Base-by-base conservation (phyloP, 1,140 invertebrate species). In the Augochlora pura region DNA sequence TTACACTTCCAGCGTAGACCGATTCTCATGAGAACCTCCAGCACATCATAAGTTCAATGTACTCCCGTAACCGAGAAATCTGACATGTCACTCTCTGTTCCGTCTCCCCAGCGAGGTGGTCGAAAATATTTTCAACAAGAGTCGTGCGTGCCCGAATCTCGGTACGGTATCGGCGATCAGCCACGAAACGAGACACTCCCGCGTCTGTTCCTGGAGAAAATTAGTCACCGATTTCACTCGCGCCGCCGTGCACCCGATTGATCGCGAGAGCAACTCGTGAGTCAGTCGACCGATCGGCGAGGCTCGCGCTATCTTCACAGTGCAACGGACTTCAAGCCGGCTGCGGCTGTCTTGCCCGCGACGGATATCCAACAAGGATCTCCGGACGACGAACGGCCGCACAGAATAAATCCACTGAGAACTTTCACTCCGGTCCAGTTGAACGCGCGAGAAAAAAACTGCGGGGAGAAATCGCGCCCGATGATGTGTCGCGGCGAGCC, bases 321-420 rank as follows among this genome's bases (percentile, higher is more conserved):
- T 74, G 71, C 63, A 74, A 74, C 71, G 63, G 71, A 67, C 77
- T 80, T 67, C 62, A 80, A 65, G 71, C 62, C 70, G 69, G 49
- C 49, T 1, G 38, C 62, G 46, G 49, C 49, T 14, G 38, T 69
- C 54, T 65, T 46, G 52, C 60, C 49, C 39, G 60, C 57, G 39
- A 65, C 49, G 64, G 71, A 80, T 74, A n/a, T 66, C 49, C 66
- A 59, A 63, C 63, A 46, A n/a, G 62, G 63, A 80, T 66, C 74
- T 67, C 52, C 39, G 66, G 64, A 27, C 27, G 63, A 39, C 60
- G 60, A 74, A 70, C 39, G 42, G 25, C n/a, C n/a, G n/a, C 14
- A 39, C 27, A 49, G 32, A 3, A 7, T 21, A n/a, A 54, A 12
- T 27, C 49, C 12, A n/a, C 49, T 64, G 68, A 59, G 49, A 80